Percentiles rank a stretch among this genome's conserved stretches.
Evolutionary conservation across 64 coral and sea anemone species (phyloP).

Genomic region (Porites australiensis): DNA sequence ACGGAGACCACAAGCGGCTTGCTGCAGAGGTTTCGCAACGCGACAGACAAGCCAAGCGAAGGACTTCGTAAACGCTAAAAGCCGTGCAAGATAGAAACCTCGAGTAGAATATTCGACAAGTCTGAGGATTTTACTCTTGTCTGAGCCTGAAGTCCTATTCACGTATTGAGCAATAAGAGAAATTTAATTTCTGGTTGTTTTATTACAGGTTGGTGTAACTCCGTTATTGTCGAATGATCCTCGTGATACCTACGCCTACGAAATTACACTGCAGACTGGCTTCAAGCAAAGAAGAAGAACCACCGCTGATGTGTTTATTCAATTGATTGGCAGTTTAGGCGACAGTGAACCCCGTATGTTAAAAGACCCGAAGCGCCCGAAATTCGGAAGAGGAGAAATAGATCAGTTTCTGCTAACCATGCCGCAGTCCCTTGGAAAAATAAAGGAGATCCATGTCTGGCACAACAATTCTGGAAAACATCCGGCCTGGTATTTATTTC

Average conservation of each 20-base stretch:
- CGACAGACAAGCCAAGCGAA: too few relatives aligned
- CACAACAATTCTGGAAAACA: slow-evolving; percentile 81
- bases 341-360: slow-evolving; percentile 81
- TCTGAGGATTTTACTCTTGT: too few relatives aligned
- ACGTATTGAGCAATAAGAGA: neutral
- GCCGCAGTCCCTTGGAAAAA: slow-evolving; percentile 73
- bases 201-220: slow-evolving; percentile 59
- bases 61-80: too few relatives aligned
- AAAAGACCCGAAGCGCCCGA: slow-evolving; percentile 74
- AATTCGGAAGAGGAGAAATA: slow-evolving; percentile 67
- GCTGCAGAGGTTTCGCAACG: too few relatives aligned
- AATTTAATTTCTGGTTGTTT: neutral
- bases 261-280: slow-evolving; percentile 90
- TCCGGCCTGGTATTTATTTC: slow-evolving; percentile 87
- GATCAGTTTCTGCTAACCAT: slow-evolving; percentile 90
- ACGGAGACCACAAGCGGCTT: too few relatives aligned
- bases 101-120: too few relatives aligned
- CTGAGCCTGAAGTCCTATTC: too few relatives aligned
- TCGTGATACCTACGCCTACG: slow-evolving; percentile 78
- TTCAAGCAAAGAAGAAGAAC: slow-evolving; percentile 75
- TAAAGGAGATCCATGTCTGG: slow-evolving; percentile 86
- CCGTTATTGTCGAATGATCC: slow-evolving; percentile 80
- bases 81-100: too few relatives aligned
- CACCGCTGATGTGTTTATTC: slow-evolving; percentile 84
- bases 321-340: slow-evolving; percentile 66